Base-by-base conservation (phyloP, 2,797 vertebrate species). In the Gymnoscopelus microlampas region DNA sequence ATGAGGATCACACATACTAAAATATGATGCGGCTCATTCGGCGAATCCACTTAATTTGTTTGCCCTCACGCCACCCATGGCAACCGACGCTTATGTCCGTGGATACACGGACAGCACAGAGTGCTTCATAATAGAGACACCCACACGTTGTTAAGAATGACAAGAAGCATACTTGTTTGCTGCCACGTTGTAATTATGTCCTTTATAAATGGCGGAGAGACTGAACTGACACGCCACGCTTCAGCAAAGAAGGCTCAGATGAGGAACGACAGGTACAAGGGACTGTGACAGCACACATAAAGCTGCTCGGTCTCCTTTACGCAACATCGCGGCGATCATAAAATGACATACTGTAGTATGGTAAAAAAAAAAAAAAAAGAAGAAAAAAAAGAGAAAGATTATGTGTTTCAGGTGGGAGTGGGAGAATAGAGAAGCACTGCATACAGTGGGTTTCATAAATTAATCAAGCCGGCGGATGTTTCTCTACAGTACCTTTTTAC, bases 381-480 rank as follows among this genome's bases (percentile, higher is more conserved):
- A 75, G 66, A 47, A 80, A 74, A 75, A 64, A 82, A 51, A 73
- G 24, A 65, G 13, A 23, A 65, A 15, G 23, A 24, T 60, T 49
- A 10, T 81, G 82, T 80, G 76, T 54, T 23, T 59, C 60, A 29
- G 66, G 71, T 61, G 14, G 35, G 67, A 71, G 15, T 11, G 5
- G 69, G 66, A 53, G 59, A 56, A 72, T 73, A 75, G 56, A 76
- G 78, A 83, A 70, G 83, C 66, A 73, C 69, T 15, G 14, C 56
- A 5, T 75, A 82, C 67, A 35, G 59, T 51, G 63, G 55, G 78
- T 81, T 84, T 91, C 89, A 93, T 93, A 81, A 93, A 94, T 93
- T 87, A 94, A 90, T 90, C 74, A 94, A 77, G 72, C 79, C 70
- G 70, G 80, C 54, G 68, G 89, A 89, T 88, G 83, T 86, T 85